phyloP scores from a whole-genome alignment of 2,797 vertebrate species.

The Smutsia temminckii region DNA sequence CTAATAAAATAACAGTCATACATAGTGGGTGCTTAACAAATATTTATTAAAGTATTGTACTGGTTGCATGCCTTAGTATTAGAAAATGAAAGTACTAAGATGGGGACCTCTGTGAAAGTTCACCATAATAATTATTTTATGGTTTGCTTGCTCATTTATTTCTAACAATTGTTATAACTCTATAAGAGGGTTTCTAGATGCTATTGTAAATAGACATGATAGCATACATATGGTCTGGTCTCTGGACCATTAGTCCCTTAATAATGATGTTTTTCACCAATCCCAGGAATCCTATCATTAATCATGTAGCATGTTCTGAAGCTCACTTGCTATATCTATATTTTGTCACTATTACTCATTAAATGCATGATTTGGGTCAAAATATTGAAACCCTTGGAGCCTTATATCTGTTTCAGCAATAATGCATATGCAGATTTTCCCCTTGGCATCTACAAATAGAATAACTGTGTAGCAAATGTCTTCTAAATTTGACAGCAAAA shows the following conservation, averaged over 20 bases:
- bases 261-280: background rate
- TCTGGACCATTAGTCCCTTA: background rate
- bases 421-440: conserved; percentile 38
- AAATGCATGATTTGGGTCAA: conserved; percentile 75
- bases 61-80: background rate
- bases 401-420: conserved; percentile 71
- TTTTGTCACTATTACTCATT: conserved; percentile 63
- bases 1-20: background rate
- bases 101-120: background rate
- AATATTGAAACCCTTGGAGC: conserved; percentile 67
- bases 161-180: background rate
- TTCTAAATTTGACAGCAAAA: conserved; percentile 49
- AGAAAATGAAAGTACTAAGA: background rate
- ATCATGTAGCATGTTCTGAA: conserved; percentile 41
- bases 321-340: conserved; percentile 42
- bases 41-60: background rate
- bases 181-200: background rate
- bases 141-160: background rate
- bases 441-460: conserved; percentile 6
- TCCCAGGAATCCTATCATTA: conserved; percentile 46
- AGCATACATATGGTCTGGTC: background rate
- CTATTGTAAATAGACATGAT: background rate
- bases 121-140: background rate
- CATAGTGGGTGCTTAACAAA: background rate
- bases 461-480: conserved; percentile 55